Evolutionary conservation across 2,888 invertebrate species (phyloP).

Genomic region (Mantis religiosa): DNA sequence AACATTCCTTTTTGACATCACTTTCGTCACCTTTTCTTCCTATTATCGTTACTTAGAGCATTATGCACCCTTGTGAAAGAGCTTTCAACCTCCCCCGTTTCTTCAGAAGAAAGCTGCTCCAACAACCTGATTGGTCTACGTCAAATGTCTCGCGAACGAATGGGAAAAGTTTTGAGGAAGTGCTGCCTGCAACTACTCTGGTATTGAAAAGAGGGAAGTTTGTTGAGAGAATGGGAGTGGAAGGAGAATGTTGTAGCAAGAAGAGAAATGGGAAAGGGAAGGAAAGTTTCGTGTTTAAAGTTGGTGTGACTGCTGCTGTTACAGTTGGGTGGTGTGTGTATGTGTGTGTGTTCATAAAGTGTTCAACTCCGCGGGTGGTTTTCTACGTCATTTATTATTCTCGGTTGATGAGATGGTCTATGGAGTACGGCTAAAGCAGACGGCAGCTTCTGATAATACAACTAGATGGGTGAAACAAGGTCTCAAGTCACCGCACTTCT

Average conservation of each 20-base stretch:
- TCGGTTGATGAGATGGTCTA: constrained; percentile 17
- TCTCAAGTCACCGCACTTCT: background rate
- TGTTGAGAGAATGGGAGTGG: background rate
- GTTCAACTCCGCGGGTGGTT: constrained; percentile 24
- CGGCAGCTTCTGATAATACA: constrained; percentile 10
- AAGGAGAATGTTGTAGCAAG: background rate
- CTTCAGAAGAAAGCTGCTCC: background rate
- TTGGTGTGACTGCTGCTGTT: constrained; percentile 22
- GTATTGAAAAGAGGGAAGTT: constrained; percentile 15
- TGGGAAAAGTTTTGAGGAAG: constrained; percentile 2
- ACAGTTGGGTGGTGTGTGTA: background rate
- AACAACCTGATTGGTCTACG: constrained; percentile 10
- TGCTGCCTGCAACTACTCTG: background rate
- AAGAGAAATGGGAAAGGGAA: background rate
- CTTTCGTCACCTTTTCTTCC: background rate
- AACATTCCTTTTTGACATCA: background rate
- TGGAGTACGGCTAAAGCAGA: constrained; percentile 15
- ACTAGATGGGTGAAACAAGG: background rate
- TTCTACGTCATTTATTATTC: constrained; percentile 24
- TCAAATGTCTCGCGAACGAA: constrained; percentile 23
- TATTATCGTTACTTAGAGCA: background rate
- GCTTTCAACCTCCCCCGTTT: background rate
- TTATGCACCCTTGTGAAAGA: background rate
- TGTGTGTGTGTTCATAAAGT: constrained; percentile 21
- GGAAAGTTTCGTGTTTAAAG: constrained; percentile 22